phyloP scores from a whole-genome alignment of 2,888 invertebrate species.

The Drosophila algonquin region DNA sequence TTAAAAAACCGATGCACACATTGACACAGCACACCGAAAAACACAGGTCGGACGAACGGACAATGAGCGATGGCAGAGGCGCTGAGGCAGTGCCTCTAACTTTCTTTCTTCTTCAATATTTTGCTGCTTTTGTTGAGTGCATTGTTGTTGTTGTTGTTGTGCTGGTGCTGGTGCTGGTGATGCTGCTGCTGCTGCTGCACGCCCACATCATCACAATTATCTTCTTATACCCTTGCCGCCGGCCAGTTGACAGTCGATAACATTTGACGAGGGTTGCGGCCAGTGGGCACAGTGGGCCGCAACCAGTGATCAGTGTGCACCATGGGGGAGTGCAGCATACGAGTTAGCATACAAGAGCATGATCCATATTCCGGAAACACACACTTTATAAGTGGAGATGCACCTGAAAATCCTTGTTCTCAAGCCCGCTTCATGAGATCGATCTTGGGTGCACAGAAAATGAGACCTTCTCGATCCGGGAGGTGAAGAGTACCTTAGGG shows the following conservation, averaged over 20 bases:
- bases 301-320: too few relatives aligned
- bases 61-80: constrained; percentile 11
- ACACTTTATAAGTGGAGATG: too few relatives aligned
- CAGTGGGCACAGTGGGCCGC: neutral
- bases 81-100: constrained; percentile 52
- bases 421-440: too few relatives aligned
- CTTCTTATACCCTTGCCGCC: constrained; percentile 10
- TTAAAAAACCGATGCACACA: constrained; percentile 40
- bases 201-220: constrained; percentile 47
- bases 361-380: too few relatives aligned
- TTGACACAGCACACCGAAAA: constrained; percentile 16
- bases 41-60: constrained; percentile 32
- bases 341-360: too few relatives aligned
- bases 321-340: too few relatives aligned
- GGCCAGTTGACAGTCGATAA: constrained; percentile 37
- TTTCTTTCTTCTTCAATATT: constrained; percentile 63
- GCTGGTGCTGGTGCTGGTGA: constrained; percentile 6
- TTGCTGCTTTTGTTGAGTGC: constrained; percentile 61
- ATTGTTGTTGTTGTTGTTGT: constrained; percentile 53
- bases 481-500: too few relatives aligned
- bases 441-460: too few relatives aligned
- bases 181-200: constrained; percentile 22
- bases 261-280: constrained; percentile 29
- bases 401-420: too few relatives aligned
- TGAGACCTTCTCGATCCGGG: too few relatives aligned